Percentiles rank a stretch among this genome's conserved stretches.
phyloP scores from a whole-genome alignment of 2,797 vertebrate species.

The Spheniscus humboldti region DNA sequence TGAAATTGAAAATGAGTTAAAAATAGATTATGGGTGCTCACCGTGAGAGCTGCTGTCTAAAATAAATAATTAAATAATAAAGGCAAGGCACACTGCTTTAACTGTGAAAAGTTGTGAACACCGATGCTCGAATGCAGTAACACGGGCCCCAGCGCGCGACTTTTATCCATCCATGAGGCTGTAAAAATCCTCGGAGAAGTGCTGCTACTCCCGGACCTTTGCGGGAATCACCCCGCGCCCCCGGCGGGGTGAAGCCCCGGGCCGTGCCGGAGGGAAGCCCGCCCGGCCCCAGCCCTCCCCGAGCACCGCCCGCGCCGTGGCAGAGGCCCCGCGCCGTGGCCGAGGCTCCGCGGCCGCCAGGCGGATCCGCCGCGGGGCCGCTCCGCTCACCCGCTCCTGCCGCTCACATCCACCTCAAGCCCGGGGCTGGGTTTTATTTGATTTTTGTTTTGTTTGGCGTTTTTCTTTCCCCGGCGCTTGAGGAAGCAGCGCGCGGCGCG shows the following conservation, averaged over 20 bases:
- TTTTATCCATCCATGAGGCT: not conserved
- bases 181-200: not conserved
- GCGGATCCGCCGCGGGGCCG: not conserved
- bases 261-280: not conserved
- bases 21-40: not conserved
- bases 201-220: not conserved
- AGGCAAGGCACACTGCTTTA: not conserved
- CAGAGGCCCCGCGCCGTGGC: not conserved
- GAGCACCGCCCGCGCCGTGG: not conserved
- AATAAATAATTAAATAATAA: not conserved
- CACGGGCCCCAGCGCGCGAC: not conserved
- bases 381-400: not conserved
- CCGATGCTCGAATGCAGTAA: not conserved
- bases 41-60: not conserved
- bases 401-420: not conserved
- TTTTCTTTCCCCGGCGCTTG: not conserved
- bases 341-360: not conserved
- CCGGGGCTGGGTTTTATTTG: not conserved
- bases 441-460: not conserved
- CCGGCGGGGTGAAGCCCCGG: not conserved
- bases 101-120: not conserved
- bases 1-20: not conserved
- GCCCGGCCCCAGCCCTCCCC: not conserved
- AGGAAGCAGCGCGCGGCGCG: not conserved
- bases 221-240: not conserved